Evolutionary conservation across 1,140 invertebrate genomes (phyloP).

Genomic region (Leptinotarsa undecemlineata): DNA sequence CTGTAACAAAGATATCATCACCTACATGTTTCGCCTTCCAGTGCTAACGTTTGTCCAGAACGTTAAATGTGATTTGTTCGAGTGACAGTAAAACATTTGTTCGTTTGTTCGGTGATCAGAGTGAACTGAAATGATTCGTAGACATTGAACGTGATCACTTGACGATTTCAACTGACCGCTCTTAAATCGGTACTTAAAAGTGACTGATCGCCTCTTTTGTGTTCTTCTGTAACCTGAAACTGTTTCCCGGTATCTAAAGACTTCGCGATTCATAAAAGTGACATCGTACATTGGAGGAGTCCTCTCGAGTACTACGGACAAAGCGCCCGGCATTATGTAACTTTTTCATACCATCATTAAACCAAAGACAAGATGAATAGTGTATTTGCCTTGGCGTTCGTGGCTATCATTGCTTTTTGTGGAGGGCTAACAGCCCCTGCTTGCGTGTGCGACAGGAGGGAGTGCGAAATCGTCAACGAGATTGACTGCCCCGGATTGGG

Average conservation of each 20-base stretch:
- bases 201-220: no score
- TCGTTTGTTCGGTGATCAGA: not conserved
- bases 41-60: not conserved
- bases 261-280: no score
- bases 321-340: constrained; percentile 27
- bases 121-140: not conserved
- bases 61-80: not conserved
- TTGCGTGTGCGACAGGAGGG: constrained; percentile 63
- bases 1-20: not conserved
- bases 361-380: constrained; percentile 48
- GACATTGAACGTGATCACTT: no score
- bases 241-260: no score
- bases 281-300: not conserved
- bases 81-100: not conserved
- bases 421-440: constrained; percentile 52
- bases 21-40: not conserved
- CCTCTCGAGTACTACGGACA: not conserved
- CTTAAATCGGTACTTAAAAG: no score
- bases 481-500: constrained; percentile 64
- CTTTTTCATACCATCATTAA: constrained; percentile 9
- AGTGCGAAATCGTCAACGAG: constrained; percentile 63
- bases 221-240: no score
- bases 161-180: no score
- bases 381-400: constrained; percentile 52
- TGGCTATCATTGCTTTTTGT: constrained; percentile 52